Conservation (phyloP, 1,140 invertebrate genomes). For the Drosophila mauritiana region DNA sequence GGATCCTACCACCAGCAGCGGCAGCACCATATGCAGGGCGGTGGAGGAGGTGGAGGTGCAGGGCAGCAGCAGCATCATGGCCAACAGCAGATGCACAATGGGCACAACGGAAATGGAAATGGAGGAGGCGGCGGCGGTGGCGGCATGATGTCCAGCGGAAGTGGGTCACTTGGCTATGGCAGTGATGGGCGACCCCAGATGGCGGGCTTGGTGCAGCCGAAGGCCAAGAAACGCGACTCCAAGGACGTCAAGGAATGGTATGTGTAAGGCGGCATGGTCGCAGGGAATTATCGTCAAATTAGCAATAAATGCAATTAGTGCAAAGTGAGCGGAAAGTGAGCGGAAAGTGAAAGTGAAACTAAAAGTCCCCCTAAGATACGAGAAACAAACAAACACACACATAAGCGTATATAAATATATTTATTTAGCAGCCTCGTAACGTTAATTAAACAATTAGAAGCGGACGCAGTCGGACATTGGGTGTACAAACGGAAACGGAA, state of each 20-base stretch:
- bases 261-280: slow-evolving; percentile 85
- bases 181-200: slow-evolving; percentile 77
- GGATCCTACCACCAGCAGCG: slow-evolving; percentile 84
- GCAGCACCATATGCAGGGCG: slow-evolving; percentile 84
- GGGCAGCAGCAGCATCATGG: slow-evolving; percentile 75
- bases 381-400: slow-evolving; percentile 16
- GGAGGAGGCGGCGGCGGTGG: slow-evolving; percentile 48
- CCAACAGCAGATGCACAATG: slow-evolving; percentile 68
- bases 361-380: slow-evolving; percentile 33
- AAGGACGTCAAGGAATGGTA: slow-evolving; percentile 98
- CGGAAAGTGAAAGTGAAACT: slow-evolving; percentile 33
- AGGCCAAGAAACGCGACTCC: slow-evolving; percentile 90
- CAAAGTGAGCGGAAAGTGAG: slow-evolving; percentile 45
- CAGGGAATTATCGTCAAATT: slow-evolving; percentile 68
- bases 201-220: slow-evolving; percentile 85
- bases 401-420: slow-evolving; percentile 47
- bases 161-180: slow-evolving; percentile 70
- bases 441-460: slow-evolving; percentile 57
- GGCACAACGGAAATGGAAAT: slow-evolving; percentile 53
- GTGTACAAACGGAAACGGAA: slow-evolving; percentile 63
- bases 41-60: slow-evolving; percentile 56
- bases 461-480: slow-evolving; percentile 37
- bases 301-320: slow-evolving; percentile 72
- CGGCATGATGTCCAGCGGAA: slow-evolving; percentile 76
- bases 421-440: slow-evolving; percentile 56